Conservation (phyloP, 2,797 vertebrate species). For the Arrhamphus sclerolepis region DNA sequence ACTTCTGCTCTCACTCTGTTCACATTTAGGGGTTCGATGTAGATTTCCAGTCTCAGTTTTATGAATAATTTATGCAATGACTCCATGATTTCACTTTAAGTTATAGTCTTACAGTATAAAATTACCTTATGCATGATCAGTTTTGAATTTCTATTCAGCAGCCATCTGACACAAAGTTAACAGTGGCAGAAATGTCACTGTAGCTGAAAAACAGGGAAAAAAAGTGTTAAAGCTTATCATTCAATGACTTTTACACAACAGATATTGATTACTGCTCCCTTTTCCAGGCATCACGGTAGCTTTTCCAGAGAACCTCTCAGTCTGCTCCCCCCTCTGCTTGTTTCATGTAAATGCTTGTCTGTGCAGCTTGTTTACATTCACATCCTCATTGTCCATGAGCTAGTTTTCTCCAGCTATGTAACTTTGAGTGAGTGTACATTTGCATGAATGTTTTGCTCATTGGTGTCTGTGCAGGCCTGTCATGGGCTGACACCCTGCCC, state of each 20-base stretch:
- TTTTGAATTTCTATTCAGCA: background rate
- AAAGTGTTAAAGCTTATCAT: background rate
- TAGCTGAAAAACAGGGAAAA: conserved; percentile 1
- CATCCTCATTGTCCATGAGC: background rate
- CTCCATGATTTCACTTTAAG: too few species aligned
- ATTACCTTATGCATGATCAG: background rate
- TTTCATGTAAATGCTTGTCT: conserved; percentile 24
- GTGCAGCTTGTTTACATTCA: conserved; percentile 34
- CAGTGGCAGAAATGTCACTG: conserved; percentile 15
- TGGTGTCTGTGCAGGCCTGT: too few species aligned
- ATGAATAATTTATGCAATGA: too few species aligned
- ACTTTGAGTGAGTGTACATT: too few species aligned
- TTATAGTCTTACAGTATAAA: too few species aligned
- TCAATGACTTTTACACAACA: background rate
- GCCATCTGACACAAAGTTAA: background rate
- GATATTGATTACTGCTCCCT: conserved; percentile 36
- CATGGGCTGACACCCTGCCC: too few species aligned
- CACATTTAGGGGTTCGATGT: too few species aligned
- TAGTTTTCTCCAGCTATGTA: too few species aligned
- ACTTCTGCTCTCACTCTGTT: too few species aligned
- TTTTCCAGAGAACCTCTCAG: conserved; percentile 18
- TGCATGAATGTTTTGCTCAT: too few species aligned
- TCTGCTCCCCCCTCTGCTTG: conserved; percentile 5
- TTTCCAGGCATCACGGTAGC: conserved; percentile 50
- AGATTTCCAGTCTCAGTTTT: too few species aligned